Evolutionary conservation across 2,113 vertebrate species (phyloP).

Genomic region (Monopterus albus): DNA sequence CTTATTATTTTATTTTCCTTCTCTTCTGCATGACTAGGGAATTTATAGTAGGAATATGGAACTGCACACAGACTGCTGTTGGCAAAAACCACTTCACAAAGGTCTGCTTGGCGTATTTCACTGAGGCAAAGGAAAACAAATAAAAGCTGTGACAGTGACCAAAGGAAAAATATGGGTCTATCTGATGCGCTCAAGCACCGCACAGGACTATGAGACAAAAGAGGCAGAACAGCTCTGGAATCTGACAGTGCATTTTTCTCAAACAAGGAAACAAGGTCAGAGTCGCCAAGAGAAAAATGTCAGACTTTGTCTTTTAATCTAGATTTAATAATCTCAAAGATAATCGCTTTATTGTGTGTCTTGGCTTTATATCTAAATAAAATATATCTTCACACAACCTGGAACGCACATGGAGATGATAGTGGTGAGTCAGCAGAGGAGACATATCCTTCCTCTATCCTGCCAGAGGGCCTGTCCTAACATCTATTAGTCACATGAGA

Average conservation of each 20-base stretch:
- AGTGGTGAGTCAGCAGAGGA: constrained; percentile 55
- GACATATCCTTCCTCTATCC: constrained; percentile 68
- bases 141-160: constrained; percentile 22
- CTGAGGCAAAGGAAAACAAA: constrained; percentile 48
- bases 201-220: constrained; percentile 11
- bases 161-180: constrained; percentile 17
- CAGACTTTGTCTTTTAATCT: neutral
- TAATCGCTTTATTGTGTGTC: neutral
- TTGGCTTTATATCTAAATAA: constrained; percentile 20
- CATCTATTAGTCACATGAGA: constrained; percentile 30
- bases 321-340: constrained; percentile 11
- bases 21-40: constrained; percentile 73
- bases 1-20: constrained; percentile 59
- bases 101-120: constrained; percentile 45
- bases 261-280: constrained; percentile 38
- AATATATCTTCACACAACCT: constrained; percentile 30
- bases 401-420: constrained; percentile 25
- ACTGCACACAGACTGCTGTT: too few relatives aligned
- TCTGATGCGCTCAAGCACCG: constrained; percentile 12
- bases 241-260: neutral
- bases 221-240: constrained; percentile 13
- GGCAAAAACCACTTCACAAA: too few relatives aligned
- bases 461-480: constrained; percentile 56
- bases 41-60: constrained; percentile 64
- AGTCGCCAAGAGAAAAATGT: neutral